Percentiles rank a stretch among this genome's conserved stretches.
phyloP scores from a whole-genome alignment of 2,113 vertebrate species.

The Elephas maximus region DNA sequence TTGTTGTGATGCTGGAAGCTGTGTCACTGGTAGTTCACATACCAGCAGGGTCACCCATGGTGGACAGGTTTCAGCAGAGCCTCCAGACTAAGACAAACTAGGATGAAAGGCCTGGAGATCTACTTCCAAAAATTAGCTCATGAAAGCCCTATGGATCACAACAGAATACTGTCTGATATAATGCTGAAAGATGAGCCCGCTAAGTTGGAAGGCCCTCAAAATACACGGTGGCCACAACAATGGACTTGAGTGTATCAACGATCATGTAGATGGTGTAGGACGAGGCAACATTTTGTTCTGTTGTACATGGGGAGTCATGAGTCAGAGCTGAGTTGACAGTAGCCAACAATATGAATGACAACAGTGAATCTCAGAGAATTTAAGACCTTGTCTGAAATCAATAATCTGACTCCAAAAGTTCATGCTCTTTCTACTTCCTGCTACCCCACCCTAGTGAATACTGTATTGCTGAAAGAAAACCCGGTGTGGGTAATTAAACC shows the following conservation, averaged over 20 bases:
- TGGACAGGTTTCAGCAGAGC: background rate
- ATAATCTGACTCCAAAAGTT: background rate
- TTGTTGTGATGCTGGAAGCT: background rate
- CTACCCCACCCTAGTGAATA: too few species aligned
- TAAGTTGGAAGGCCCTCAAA: background rate
- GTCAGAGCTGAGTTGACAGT: background rate
- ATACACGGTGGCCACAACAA: background rate
- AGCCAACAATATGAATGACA: background rate
- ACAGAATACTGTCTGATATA: background rate
- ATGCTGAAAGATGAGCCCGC: too few species aligned
- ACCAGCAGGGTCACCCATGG: background rate
- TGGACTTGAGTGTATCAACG: background rate
- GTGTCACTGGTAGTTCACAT: background rate
- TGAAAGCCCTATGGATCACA: background rate
- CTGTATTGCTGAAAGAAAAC: background rate
- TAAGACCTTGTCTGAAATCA: background rate
- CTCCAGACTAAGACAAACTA: background rate
- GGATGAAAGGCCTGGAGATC: background rate
- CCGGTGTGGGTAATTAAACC: background rate
- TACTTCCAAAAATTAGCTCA: background rate
- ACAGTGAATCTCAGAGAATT: background rate
- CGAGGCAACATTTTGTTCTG: background rate
- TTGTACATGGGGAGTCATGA: background rate
- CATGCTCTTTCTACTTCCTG: background rate
- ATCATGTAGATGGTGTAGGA: background rate